These are phyloP conservation scores for Salvelinus sp. DNA, from an alignment of 2,113 vertebrate genomes.

Conservation along the genomic window DNA sequence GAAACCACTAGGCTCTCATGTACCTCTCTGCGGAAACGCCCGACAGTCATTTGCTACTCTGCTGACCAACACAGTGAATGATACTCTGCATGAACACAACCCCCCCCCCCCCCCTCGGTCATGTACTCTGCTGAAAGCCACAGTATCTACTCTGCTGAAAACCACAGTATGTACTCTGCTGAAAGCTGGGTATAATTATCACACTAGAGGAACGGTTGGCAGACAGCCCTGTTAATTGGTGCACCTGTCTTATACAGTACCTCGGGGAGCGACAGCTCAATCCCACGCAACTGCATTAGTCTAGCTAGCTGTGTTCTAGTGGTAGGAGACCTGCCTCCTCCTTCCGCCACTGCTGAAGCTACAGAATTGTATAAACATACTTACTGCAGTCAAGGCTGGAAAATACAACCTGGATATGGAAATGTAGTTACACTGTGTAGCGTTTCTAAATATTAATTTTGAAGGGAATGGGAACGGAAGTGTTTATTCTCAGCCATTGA, in stretches of 20 bases:
- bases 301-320: background rate
- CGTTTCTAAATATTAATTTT: background rate
- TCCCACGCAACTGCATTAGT: constrained; percentile 7
- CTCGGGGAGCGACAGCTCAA: constrained; percentile 7
- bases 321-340: background rate
- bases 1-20: no score
- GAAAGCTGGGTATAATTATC: constrained; percentile 14
- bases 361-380: background rate
- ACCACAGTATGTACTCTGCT: no score
- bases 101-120: no score
- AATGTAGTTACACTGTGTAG: background rate
- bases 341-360: background rate
- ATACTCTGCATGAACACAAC: no score
- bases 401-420: background rate
- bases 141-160: no score
- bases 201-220: background rate
- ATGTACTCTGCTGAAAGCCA: no score
- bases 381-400: background rate
- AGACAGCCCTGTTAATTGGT: constrained; percentile 22
- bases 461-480: no score
- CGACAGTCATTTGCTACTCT: no score
- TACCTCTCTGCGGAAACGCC: no score
- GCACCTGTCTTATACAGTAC: constrained; percentile 8
- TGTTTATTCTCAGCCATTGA: no score
- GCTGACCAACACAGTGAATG: no score